Evolutionary conservation across 2,888 invertebrate species (phyloP).

Genomic region (Coelinius sp.): DNA sequence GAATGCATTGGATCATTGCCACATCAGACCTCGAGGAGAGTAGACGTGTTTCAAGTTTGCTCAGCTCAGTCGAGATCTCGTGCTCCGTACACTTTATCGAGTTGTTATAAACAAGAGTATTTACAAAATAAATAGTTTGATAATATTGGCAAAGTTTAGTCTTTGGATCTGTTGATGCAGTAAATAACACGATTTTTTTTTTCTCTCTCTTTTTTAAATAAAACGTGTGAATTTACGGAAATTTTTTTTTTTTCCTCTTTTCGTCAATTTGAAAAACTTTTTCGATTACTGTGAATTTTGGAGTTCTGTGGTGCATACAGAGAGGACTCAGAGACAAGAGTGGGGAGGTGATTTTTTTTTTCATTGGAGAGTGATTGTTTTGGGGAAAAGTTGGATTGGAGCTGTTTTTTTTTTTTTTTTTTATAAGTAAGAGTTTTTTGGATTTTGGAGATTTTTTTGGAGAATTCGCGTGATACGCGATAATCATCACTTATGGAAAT

Average conservation of each 20-base stretch:
- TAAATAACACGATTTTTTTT: no score
- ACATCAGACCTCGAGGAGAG: slow-evolving; percentile 68
- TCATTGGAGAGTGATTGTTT: not conserved
- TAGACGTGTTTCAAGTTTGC: slow-evolving; percentile 65
- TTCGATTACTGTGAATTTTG: not conserved
- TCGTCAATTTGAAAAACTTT: not conserved
- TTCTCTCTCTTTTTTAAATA: no score
- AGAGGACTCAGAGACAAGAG: not conserved
- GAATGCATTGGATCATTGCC: slow-evolving; percentile 67
- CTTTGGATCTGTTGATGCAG: no score
- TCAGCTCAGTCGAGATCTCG: slow-evolving; percentile 65
- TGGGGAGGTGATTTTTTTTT: not conserved
- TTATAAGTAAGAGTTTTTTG: not conserved
- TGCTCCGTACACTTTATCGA: slow-evolving; percentile 43
- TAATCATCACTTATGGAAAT: slow-evolving; percentile 62
- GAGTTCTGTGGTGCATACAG: not conserved
- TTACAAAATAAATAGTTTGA: no score
- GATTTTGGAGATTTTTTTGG: not conserved
- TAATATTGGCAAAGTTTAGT: no score
- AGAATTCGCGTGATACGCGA: slow-evolving; percentile 32
- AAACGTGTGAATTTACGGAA: no score
- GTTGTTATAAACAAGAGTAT: not conserved
- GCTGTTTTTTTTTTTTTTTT: not conserved
- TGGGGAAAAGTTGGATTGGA: not conserved
- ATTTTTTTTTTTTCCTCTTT: no score